These are phyloP conservation scores for Crocodylus rhombifer DNA, from an alignment of 2,797 vertebrate genomes.

Conservation along the genomic window DNA sequence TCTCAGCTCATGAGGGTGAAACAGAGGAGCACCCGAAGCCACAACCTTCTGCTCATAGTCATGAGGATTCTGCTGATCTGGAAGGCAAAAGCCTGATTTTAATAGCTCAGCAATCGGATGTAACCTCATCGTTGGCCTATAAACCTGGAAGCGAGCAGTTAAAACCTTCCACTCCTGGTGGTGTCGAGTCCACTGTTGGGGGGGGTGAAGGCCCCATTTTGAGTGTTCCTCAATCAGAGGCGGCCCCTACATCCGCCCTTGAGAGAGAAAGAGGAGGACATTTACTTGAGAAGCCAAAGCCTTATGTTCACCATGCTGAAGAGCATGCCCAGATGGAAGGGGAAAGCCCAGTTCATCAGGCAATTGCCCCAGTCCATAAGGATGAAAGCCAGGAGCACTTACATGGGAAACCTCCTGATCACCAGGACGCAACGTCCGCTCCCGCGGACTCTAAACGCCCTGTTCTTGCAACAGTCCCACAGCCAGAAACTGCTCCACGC, in stretches of 20 bases:
- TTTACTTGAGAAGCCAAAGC: neutral
- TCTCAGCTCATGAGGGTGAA: neutral
- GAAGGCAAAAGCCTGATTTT: neutral
- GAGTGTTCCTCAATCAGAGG: neutral
- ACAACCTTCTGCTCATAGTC: neutral
- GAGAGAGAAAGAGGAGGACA: rapidly evolving
- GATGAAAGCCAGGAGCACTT: conserved; percentile 48
- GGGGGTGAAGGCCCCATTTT: neutral
- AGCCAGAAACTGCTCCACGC: neutral
- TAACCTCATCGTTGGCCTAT: neutral
- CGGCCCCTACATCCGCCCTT: neutral
- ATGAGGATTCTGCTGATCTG: neutral
- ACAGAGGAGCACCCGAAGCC: conserved; percentile 45
- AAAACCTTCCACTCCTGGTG: neutral
- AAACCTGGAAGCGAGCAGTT: neutral
- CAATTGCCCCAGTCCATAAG: conserved; percentile 37
- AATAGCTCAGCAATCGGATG: neutral
- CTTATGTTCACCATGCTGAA: rapidly evolving
- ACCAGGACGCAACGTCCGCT: rapidly evolving
- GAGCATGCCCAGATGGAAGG: neutral
- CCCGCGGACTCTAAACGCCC: neutral
- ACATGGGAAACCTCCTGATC: neutral
- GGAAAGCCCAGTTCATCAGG: conserved; percentile 1
- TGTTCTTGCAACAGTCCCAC: neutral
- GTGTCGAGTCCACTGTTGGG: neutral